Base-by-base conservation (phyloP, 2,888 invertebrate species). In the Diplolepis rosae region DNA sequence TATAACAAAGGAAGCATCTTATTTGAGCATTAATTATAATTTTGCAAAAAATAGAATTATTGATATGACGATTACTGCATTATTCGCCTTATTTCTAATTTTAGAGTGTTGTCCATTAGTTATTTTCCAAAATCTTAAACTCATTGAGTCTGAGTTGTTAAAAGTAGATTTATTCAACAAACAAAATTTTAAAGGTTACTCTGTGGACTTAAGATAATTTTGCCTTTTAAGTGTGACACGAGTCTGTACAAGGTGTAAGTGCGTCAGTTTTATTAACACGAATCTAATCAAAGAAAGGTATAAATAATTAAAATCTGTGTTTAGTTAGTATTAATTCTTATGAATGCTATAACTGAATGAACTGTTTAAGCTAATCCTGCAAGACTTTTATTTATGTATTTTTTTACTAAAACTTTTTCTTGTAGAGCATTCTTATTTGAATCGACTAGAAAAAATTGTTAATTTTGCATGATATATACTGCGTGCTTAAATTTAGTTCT, bases 211-310 rank as follows among this genome's bases (percentile, higher is more conserved):
- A 27, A 18, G 0, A 18, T 22, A 56, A 56, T 35, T 5, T 13
- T 22, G n/a, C 5, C 13, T 22, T 18, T 32, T 22, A 15, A 27
- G 30, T 54, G 6, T 30, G 54, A 32, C 54, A 56, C 56, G 87
- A 87, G 86, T 87, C 87, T 87, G 82, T 85, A 82, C 76, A 85
- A 85, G 87, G 86, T 87, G 85, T 77, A 85, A 84, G 87, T 86
- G 87, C 84, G 85, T 84, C 78, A 28, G 68, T 73, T 73, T 67
- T 65, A 35, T 56, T 56, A 22, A 11, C 11, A 35, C 7, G 13
- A 69, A 71, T 68, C 61, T 28, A 73, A 22, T 28, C 18, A 42
- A 15, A 45, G 65, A 51, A 24, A 22, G 61, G 42, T 42, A 61
- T 52, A 52, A 67, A 30, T 13, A 61, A 68, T 66, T 32, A 35